Percentiles rank a stretch among this genome's conserved stretches.
Evolutionary conservation across 2,888 invertebrate genomes (phyloP).

Genomic region (Cacoxenus indagator): DNA sequence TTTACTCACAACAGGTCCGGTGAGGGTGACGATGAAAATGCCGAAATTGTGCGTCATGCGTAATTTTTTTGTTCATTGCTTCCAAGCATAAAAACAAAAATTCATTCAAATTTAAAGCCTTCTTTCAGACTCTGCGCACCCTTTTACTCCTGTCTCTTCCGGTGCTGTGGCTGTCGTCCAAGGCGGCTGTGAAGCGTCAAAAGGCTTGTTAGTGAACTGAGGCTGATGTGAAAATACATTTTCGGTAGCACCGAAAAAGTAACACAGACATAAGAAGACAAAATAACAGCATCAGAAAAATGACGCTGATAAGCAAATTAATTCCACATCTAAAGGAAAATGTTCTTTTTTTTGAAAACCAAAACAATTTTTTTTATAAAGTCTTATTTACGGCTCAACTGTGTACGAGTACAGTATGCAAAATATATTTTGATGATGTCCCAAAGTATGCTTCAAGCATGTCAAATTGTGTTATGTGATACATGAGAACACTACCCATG

Average conservation of each 20-base stretch:
- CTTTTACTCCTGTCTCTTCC: neutral
- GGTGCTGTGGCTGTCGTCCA: neutral
- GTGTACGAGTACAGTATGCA: neutral
- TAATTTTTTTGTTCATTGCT: constrained; percentile 37
- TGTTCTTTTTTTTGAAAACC: constrained; percentile 2
- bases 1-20: neutral
- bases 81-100: constrained; percentile 26
- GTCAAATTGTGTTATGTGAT: neutral
- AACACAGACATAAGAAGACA: constrained; percentile 22
- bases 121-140: constrained; percentile 16
- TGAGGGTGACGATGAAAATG: neutral
- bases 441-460: neutral
- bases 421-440: neutral
- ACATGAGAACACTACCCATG: neutral
- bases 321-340: constrained; percentile 21
- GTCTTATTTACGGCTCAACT: neutral
- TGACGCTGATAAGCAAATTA: constrained; percentile 52
- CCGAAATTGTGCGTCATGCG: neutral
- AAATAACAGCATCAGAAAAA: neutral
- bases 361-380: too few relatives aligned
- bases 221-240: constrained; percentile 52
- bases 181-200: constrained; percentile 25
- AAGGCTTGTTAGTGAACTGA: constrained; percentile 55
- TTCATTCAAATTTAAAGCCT: constrained; percentile 46
- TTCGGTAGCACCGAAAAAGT: constrained; percentile 41